Percentiles rank a stretch among this genome's conserved stretches.
Conservation (phyloP, 1,140 invertebrate genomes). For the Limonius californicus region DNA sequence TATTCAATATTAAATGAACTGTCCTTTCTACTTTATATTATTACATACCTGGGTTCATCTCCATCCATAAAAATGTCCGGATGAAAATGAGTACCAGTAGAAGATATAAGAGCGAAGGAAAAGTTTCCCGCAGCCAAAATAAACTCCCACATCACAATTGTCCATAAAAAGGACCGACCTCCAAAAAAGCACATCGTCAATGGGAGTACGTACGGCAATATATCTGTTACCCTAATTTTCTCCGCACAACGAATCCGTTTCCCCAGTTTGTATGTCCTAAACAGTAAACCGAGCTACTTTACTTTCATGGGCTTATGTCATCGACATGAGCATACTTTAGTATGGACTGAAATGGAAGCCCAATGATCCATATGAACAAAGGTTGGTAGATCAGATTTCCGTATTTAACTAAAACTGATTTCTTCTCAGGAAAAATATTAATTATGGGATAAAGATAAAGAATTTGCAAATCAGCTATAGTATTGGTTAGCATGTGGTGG, state of each 20-base stretch:
- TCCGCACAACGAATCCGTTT: too few relatives aligned
- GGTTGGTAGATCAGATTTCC: background rate
- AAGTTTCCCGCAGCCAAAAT: conserved; percentile 58
- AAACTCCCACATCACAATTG: conserved; percentile 55
- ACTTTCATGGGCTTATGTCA: too few relatives aligned
- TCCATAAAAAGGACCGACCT: conserved; percentile 38
- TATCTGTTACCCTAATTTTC: background rate
- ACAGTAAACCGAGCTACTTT: too few relatives aligned
- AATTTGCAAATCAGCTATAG: conserved; percentile 37
- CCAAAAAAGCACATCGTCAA: conserved; percentile 51
- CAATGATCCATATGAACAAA: background rate
- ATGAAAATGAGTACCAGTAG: conserved; percentile 75
- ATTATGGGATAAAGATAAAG: too few relatives aligned
- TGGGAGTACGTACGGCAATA: conserved; percentile 54
- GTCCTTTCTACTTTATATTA: background rate
- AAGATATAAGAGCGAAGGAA: conserved; percentile 58
- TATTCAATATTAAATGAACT: background rate
- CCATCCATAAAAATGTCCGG: conserved; percentile 77
- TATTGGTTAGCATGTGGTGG: conserved; percentile 79
- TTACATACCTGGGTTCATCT: conserved; percentile 60
- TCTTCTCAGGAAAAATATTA: too few relatives aligned
- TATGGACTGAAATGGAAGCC: background rate
- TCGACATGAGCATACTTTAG: too few relatives aligned
- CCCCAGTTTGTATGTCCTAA: too few relatives aligned
- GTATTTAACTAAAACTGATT: too few relatives aligned